Conservation (phyloP, 2,113 vertebrate species). For the Microcebus griseorufus region DNA sequence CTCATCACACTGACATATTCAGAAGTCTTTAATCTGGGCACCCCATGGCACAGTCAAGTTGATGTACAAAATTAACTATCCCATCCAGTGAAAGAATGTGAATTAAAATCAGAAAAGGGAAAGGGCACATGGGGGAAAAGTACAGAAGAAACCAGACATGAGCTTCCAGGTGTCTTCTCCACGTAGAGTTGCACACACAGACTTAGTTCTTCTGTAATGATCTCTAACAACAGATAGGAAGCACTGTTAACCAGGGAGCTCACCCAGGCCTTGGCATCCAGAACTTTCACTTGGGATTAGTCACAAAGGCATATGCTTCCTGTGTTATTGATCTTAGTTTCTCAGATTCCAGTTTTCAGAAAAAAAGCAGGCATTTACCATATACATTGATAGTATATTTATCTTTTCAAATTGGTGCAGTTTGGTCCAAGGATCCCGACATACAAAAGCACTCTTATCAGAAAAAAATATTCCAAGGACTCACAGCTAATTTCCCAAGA, state of each 20-base stretch:
- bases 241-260: not conserved
- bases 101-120: not conserved
- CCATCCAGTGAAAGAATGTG: not conserved
- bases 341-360: not conserved
- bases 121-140: not conserved
- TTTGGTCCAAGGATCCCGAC: not conserved
- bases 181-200: not conserved
- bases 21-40: not conserved
- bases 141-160: not conserved
- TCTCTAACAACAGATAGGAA: not conserved
- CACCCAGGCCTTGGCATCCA: not conserved
- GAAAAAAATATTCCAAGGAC: not conserved
- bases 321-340: not conserved
- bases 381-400: not conserved
- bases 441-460: not conserved
- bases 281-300: not conserved
- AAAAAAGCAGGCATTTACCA: not conserved
- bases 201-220: not conserved
- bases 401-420: not conserved
- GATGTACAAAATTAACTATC: no score
- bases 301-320: not conserved
- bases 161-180: not conserved
- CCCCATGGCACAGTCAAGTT: not conserved
- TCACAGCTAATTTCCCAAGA: not conserved
- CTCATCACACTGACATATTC: not conserved